These are phyloP conservation scores for Athalia cordata DNA, from an alignment of 2,888 invertebrate species.

Conservation along the genomic window DNA sequence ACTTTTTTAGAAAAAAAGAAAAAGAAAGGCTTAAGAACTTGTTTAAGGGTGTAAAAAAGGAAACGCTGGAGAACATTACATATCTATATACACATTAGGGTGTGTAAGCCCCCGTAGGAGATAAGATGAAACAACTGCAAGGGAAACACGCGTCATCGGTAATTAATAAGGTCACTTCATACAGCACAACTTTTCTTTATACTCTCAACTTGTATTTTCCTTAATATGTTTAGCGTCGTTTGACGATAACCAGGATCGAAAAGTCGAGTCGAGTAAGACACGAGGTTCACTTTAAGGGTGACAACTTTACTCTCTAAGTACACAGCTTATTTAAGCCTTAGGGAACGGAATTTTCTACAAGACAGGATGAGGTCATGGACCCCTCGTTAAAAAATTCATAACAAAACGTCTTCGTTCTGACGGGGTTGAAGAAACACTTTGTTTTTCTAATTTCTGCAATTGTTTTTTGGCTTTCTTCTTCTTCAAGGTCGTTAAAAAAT, in stretches of 20 bases:
- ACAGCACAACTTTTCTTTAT: not conserved
- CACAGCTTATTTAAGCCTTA: not conserved
- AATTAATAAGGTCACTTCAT: slow-evolving; percentile 55
- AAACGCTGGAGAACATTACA: no score
- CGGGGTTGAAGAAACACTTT: no score
- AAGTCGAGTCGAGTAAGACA: slow-evolving; percentile 10
- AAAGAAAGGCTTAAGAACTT: no score
- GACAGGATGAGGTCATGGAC: no score
- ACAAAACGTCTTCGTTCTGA: no score
- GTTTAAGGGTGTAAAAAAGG: no score
- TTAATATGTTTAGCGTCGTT: slow-evolving; percentile 38
- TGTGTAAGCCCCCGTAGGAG: slow-evolving; percentile 31
- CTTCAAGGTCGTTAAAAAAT: no score
- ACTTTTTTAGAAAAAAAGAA: no score
- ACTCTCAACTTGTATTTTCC: not conserved
- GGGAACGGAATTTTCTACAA: no score
- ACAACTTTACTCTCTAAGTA: not conserved
- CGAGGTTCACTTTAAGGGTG: not conserved
- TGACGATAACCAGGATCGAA: slow-evolving; percentile 46
- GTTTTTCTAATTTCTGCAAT: no score
- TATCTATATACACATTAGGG: not conserved
- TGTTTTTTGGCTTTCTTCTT: no score
- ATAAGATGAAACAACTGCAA: slow-evolving; percentile 53
- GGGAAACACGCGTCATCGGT: slow-evolving; percentile 59
- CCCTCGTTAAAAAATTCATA: no score